phyloP scores from a whole-genome alignment of 1,140 invertebrate species.

The Thaumatotibia leucotreta region DNA sequence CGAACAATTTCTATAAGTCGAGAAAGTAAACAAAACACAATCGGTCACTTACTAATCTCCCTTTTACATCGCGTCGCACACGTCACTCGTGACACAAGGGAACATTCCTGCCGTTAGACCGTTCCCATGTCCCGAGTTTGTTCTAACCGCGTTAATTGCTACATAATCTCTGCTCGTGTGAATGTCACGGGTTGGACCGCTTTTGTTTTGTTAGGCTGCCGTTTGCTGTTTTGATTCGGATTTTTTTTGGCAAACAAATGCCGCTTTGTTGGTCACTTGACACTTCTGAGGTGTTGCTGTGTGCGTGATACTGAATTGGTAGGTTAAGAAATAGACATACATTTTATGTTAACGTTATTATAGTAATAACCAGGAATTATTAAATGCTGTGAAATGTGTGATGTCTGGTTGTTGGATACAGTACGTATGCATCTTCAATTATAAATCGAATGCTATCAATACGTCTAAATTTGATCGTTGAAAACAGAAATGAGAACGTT shows the following conservation, averaged over 20 bases:
- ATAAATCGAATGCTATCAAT: too few species aligned
- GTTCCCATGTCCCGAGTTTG: slow-evolving; percentile 13
- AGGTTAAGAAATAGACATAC: too few species aligned
- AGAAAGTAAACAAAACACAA: not conserved
- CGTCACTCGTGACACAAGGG: not conserved
- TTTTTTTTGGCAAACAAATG: not conserved
- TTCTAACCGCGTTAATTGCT: slow-evolving; percentile 8
- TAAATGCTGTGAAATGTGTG: too few species aligned
- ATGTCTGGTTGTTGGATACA: too few species aligned
- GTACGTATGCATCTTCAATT: too few species aligned
- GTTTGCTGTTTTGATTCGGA: slow-evolving; percentile 5
- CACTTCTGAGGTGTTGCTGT: not conserved
- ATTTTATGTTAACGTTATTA: too few species aligned
- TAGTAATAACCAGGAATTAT: too few species aligned
- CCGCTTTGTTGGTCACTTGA: not conserved
- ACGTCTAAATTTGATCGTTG: too few species aligned
- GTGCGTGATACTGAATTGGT: too few species aligned
- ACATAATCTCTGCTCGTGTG: slow-evolving; percentile 11
- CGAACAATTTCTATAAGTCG: not conserved
- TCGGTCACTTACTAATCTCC: not conserved
- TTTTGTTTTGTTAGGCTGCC: slow-evolving; percentile 11
- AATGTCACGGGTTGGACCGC: slow-evolving; percentile 6
- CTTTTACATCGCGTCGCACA: not conserved
- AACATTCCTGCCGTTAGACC: not conserved
- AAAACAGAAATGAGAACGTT: too few species aligned